Percentiles rank a stretch among this genome's conserved stretches.
These are phyloP conservation scores for Megalopta genalis DNA, from an alignment of 1,140 invertebrate species.

Conservation along the genomic window DNA sequence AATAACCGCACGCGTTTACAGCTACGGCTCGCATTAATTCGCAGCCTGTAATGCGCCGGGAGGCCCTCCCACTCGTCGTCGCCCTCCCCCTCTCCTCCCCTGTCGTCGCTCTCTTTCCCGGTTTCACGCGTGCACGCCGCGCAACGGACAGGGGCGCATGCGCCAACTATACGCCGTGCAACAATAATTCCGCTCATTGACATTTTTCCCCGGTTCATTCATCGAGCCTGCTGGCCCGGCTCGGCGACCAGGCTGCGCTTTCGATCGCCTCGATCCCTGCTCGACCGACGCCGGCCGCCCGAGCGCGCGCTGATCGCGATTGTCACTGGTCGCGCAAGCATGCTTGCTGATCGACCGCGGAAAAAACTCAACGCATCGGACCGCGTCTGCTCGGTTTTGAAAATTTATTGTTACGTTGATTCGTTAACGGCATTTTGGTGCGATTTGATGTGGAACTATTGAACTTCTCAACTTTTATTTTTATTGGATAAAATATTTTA, in stretches of 20 bases:
- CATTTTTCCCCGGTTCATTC: constrained; percentile 76
- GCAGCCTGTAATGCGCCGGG: constrained; percentile 20
- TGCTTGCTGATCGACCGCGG: background rate
- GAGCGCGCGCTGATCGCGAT: background rate
- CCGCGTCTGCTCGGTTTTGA: too few species aligned
- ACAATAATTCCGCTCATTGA: constrained; percentile 75
- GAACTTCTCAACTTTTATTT: too few species aligned
- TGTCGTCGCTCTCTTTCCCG: background rate
- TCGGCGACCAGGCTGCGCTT: constrained; percentile 25
- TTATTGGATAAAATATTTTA: too few species aligned
- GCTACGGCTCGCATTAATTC: constrained; percentile 22
- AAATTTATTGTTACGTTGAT: too few species aligned
- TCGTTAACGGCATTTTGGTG: too few species aligned
- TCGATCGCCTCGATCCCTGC: constrained; percentile 7
- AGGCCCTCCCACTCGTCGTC: background rate
- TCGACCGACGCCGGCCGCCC: too few species aligned
- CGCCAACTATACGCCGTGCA: constrained; percentile 58
- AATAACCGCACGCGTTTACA: constrained; percentile 41
- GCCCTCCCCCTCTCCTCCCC: too few species aligned
- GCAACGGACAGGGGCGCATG: constrained; percentile 48
- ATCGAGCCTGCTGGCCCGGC: constrained; percentile 58
- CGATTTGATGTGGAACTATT: too few species aligned
- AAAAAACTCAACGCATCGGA: too few species aligned
- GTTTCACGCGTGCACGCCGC: background rate
- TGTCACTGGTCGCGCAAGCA: constrained; percentile 2